Base-by-base conservation (phyloP, 2,113 vertebrate genomes). In the Lophotis ruficrista region DNA sequence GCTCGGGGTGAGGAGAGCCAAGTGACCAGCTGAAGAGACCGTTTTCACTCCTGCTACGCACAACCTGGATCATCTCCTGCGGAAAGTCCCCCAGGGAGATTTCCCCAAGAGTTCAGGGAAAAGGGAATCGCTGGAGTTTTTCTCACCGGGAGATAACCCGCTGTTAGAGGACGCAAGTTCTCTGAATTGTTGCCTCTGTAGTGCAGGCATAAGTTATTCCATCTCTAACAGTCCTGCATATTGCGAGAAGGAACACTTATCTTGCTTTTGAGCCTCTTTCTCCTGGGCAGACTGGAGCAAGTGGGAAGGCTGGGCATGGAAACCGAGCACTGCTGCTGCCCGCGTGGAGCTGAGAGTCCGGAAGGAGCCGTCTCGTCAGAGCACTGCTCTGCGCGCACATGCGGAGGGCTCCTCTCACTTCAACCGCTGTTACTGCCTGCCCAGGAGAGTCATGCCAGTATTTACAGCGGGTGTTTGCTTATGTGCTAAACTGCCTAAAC, bases 1-100 rank as follows among this genome's bases (percentile, higher is more conserved):
- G 9, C 80, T 19, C 69, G 27, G 78, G 93, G 75, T 91, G 95
- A 95, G 96, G 97, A 97, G 94, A 97, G 81, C 43, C n/a, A 69
- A 87, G 28, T 47, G 60, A 66, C 38, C 35, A 56, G 50, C 13
- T 68, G 65, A 70, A 95, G 89, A 70, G 53, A 81, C 20, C 6
- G 1, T 47, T 73, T 73, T 58, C 28, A 43, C 38, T 81, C 17
- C 47, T 68, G 37, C 50, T 83, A 14, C 0, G 2, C 14, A 8
- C 35, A 70, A 12, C 41, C 54, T 57, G 56, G 14, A 54, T 56
- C 45, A 21, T 38, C 48, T 88, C 41, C 53, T 6, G 15, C 33
- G 71, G 61, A 53, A 85, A 79, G 75, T 30, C 38, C 35, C 62
- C 9, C 7, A 1, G 37, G 51, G 65, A 51, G 9, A 53, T 50